phyloP scores from a whole-genome alignment of 2,888 invertebrate genomes.

The Lampropteryx suffumata region DNA sequence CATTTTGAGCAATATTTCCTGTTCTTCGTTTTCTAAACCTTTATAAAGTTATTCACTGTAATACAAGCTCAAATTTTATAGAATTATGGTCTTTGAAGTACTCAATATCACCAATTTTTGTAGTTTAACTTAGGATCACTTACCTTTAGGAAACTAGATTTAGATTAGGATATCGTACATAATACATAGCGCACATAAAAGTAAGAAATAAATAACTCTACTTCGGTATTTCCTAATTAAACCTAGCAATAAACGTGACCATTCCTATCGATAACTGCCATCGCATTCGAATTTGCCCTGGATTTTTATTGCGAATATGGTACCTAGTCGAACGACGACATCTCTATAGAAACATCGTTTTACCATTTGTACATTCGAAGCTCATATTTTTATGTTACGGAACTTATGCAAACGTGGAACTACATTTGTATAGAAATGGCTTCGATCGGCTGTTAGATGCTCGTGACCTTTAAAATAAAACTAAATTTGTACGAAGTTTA shows the following conservation, averaged over 20 bases:
- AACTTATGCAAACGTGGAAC: background rate
- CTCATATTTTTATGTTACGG: too few species aligned
- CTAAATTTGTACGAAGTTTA: slow-evolving; percentile 31
- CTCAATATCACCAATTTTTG: slow-evolving; percentile 36
- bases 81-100: slow-evolving; percentile 18
- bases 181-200: slow-evolving; percentile 52
- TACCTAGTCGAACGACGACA: background rate
- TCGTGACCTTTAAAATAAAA: slow-evolving; percentile 4
- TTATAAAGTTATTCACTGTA: slow-evolving; percentile 29
- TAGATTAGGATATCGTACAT: slow-evolving; percentile 31
- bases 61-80: slow-evolving; percentile 24
- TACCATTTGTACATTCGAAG: too few species aligned
- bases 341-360: background rate
- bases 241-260: slow-evolving; percentile 48
- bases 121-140: slow-evolving; percentile 39
- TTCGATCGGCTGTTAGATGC: background rate
- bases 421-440: slow-evolving; percentile 1
- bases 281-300: slow-evolving; percentile 65
- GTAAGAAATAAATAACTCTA: slow-evolving; percentile 29
- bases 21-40: slow-evolving; percentile 23
- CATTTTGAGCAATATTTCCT: slow-evolving; percentile 30
- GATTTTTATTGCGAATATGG: slow-evolving; percentile 51
- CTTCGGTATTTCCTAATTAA: slow-evolving; percentile 18
- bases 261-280: slow-evolving; percentile 67
- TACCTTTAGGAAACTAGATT: slow-evolving; percentile 39